Percentiles rank a stretch among this genome's conserved stretches.
phyloP scores from a whole-genome alignment of 2,797 vertebrate species.

The Aratinga solstitialis region DNA sequence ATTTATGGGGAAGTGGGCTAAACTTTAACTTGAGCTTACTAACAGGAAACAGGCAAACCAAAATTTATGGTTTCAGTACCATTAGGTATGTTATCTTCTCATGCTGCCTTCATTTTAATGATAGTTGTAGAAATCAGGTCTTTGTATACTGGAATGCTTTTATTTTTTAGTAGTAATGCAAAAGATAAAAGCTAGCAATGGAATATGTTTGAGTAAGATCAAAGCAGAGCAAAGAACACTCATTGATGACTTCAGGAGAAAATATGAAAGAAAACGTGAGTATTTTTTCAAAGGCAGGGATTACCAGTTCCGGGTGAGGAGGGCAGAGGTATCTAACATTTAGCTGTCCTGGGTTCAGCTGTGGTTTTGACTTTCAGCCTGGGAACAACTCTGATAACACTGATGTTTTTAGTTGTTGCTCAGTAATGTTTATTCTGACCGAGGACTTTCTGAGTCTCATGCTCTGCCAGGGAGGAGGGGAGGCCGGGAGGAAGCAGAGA shows the following conservation, averaged over 20 bases:
- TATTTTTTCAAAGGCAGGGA: not conserved
- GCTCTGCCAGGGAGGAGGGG: too few relatives aligned
- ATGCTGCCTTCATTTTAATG: not conserved
- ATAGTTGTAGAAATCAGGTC: not conserved
- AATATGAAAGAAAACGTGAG: not conserved
- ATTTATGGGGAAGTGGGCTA: not conserved
- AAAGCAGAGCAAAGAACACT: not conserved
- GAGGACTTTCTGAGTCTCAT: too few relatives aligned
- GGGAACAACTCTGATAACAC: too few relatives aligned
- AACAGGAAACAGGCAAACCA: not conserved
- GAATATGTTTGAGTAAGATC: not conserved
- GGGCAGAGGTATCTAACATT: not conserved
- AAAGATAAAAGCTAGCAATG: not conserved
- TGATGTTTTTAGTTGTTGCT: too few relatives aligned
- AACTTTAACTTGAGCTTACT: not conserved
- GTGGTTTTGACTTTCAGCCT: too few relatives aligned
- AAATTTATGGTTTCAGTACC: not conserved
- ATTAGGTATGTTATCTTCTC: not conserved
- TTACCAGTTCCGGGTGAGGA: not conserved
- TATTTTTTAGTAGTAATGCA: not conserved
- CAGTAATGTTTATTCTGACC: too few relatives aligned
- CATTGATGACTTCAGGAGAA: not conserved
- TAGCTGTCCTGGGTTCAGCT: too few relatives aligned
- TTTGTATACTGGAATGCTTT: not conserved
- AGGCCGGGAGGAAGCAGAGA: too few relatives aligned